A percentile compares a stretch with the other conserved stretches of the same genome.
Evolutionary conservation across 2,888 invertebrate species (phyloP).

Genomic region (Cacoxenus indagator): DNA sequence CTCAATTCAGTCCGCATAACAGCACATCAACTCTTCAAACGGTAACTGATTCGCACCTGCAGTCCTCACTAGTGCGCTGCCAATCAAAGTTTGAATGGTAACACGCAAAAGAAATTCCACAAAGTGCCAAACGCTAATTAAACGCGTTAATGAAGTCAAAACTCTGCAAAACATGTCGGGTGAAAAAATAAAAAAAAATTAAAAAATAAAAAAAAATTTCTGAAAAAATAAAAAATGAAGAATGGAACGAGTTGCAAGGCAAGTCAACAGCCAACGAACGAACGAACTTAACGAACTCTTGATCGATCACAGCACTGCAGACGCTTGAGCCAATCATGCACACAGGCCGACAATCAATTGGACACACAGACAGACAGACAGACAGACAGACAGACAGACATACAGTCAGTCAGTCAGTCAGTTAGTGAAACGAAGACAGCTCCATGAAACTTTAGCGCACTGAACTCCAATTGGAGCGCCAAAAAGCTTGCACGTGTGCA

Average conservation of each 20-base stretch:
- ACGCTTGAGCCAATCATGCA: constrained; percentile 13
- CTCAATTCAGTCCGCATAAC: neutral
- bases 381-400: neutral
- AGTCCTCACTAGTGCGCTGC: neutral
- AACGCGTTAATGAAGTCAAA: constrained; percentile 24
- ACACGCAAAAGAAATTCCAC: constrained; percentile 17
- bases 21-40: neutral
- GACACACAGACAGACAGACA: neutral
- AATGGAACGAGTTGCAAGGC: neutral
- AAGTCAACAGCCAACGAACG: neutral
- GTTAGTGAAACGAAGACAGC: neutral
- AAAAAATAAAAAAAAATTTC: neutral
- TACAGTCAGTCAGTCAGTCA: neutral
- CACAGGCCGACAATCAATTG: too few species aligned
- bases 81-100: constrained; percentile 15
- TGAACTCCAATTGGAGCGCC: neutral
- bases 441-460: neutral
- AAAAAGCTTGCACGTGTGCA: constrained; percentile 21
- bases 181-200: neutral
- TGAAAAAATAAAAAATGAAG: neutral
- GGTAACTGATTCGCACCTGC: constrained; percentile 10
- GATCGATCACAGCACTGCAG: constrained; percentile 2
- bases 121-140: constrained; percentile 28
- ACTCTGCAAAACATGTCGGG: neutral
- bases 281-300: neutral